Base-by-base conservation (phyloP, 2,888 invertebrate species). In the Tachina lurida region DNA sequence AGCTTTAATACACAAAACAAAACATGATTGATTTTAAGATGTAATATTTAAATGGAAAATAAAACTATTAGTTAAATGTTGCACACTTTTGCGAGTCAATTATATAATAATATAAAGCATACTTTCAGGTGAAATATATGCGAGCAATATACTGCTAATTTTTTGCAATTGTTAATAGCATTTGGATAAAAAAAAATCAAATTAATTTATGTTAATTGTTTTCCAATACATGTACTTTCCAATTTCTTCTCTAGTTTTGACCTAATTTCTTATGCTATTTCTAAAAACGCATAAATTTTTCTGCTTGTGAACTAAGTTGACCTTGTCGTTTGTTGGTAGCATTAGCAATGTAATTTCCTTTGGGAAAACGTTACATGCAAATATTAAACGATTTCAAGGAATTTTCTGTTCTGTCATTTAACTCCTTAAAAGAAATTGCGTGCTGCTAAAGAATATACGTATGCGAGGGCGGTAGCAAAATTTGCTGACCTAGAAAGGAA, bases 81-180 rank as follows among this genome's bases (percentile, higher is more conserved):
- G 75, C 75, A 75, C 70, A 76, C 82, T 60, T 81, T 70, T 31
- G 19, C n/a, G 75, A 3, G 19, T 12, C 12, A 17, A 8, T 67
- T 47, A 17, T 56, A 39, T 49, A 17, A 52, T 15, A 65, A 56
- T 58, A 0, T 49, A 47, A 49, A 77, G 70, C 45, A 31, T 54
- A 45, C 3, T n/a, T 54, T 31, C 10, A 78, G 78, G 39, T 71
- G 52, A 22, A 31, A 47, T 49, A 68, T 31, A 31, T 31, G 4
- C 31, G 31, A 31, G 0, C 0, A 31, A 31, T 31, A 43, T 17
- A n/a, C 9, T n/a, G 17, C 12, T 22, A 52, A 31, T 31, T 63
- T 62, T 52, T 19, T 13, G 12, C 41, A 73, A 31, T 47, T 56
- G 17, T 12, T 45, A n/a, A 52, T 7, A 76, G n/a, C 9, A 39